Base-by-base conservation (phyloP, 2,113 vertebrate species). In the Galbula dea region DNA sequence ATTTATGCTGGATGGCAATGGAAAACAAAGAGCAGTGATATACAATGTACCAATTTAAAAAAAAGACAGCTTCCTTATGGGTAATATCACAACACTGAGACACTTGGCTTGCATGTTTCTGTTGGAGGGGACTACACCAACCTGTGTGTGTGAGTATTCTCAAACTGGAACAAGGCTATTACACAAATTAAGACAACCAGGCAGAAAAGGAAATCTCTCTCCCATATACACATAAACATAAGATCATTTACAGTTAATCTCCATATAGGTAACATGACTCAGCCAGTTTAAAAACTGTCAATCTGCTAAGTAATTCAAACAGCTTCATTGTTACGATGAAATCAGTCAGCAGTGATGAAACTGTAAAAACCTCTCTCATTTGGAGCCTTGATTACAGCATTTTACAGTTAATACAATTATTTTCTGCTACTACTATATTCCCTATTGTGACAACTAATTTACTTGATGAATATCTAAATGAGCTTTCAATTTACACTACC, bases 81-180 rank as follows among this genome's bases (percentile, higher is more conserved):
- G 32, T 45, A 5, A 0, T 19, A 43, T 20, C 8, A n/a, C 37
- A 61, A 5, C 7, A 66, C 27, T 9, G 9, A 65, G 27, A 37
- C 24, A 41, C 45, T 51, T 20, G 17, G 17, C 8, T 29, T 10
- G 48, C 41, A 23, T 22, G 7, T 0, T 41, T 45, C 24, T 61
- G 2, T 32, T 74, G 1, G 2, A 3, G 0, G 22, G 37, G 11
- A 20, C 36, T 21, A 37, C 6, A 45, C 11, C 24, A 32, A 32
- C 2, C 0, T 22, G 3, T 7, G 6, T 4, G 7, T 0, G 2
- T 5, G 22, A 51, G 34, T 14, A 32, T 29, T 21, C 43, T 68
- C 23, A 15, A 41, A 30, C 16, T 83, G 27, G 29, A 86, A 4
- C 17, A 46, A 54, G 23, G 12, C 43, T 75, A 12, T 14, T 68